A percentile compares a stretch with the other conserved stretches of the same genome.
Conservation (phyloP, 1,140 invertebrate species). For the Ephestia elutella region DNA sequence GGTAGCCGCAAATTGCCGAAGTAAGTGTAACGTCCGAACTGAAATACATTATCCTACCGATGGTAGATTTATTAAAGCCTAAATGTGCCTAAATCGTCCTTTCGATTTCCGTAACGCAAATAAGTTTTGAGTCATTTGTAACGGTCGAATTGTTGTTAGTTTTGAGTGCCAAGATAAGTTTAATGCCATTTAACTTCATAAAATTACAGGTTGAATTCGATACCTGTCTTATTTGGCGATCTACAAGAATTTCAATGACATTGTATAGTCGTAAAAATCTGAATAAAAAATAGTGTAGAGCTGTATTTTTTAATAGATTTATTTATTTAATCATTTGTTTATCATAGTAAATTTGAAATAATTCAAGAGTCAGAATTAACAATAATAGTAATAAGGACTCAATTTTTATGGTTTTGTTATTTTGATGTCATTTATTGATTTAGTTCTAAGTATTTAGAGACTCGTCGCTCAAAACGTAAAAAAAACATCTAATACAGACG, state of each 20-base stretch:
- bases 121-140: slow-evolving; percentile 9
- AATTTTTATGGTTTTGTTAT: too few species aligned
- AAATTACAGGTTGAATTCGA: background rate
- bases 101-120: slow-evolving; percentile 44
- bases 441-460: too few species aligned
- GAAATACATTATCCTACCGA: slow-evolving; percentile 71
- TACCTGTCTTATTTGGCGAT: background rate
- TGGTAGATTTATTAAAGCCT: slow-evolving; percentile 59
- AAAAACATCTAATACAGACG: too few species aligned
- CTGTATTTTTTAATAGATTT: too few species aligned
- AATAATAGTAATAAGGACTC: too few species aligned
- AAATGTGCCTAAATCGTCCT: slow-evolving; percentile 35
- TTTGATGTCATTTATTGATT: too few species aligned
- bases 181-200: background rate
- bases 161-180: background rate
- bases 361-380: too few species aligned
- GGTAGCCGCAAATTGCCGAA: slow-evolving; percentile 72
- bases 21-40: slow-evolving; percentile 70
- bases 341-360: too few species aligned
- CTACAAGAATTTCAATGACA: background rate
- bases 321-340: too few species aligned
- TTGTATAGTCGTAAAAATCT: too few species aligned
- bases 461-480: too few species aligned
- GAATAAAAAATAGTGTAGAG: too few species aligned
- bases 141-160: slow-evolving; percentile 19